Evolutionary conservation across 2,113 vertebrate species (phyloP).

Genomic region (Numenius arquata): DNA sequence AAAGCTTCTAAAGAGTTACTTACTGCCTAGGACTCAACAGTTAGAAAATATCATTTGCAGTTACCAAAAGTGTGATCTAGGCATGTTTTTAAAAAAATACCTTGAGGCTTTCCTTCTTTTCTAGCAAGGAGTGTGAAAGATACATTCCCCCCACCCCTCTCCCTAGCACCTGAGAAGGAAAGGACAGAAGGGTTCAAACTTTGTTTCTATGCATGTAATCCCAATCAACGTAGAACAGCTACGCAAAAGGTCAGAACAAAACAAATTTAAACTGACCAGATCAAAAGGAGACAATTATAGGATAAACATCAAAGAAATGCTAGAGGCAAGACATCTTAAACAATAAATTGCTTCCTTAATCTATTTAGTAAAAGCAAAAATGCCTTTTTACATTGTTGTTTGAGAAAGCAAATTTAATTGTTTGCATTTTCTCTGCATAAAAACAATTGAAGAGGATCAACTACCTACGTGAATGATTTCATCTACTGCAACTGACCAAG

Average conservation of each 20-base stretch:
- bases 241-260: background rate
- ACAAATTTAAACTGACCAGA: background rate
- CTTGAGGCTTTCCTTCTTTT: background rate
- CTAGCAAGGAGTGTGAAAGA: background rate
- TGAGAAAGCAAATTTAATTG: background rate
- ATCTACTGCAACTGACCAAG: background rate
- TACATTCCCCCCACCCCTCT: background rate
- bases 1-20: background rate
- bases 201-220: background rate
- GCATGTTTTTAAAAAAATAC: background rate
- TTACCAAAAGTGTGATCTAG: background rate
- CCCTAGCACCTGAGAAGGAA: background rate
- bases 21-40: background rate
- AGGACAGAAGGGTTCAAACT: background rate
- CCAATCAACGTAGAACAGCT: background rate
- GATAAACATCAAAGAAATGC: background rate
- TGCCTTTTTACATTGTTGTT: background rate
- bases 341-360: conserved; percentile 22
- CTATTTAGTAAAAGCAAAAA: conserved; percentile 5
- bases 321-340: background rate
- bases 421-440: background rate
- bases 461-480: background rate
- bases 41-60: background rate
- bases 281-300: background rate
- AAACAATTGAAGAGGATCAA: background rate